A percentile compares a stretch with the other conserved stretches of the same genome.
phyloP scores from a whole-genome alignment of 2,888 invertebrate species.

The Dicyrtoma fusca region DNA sequence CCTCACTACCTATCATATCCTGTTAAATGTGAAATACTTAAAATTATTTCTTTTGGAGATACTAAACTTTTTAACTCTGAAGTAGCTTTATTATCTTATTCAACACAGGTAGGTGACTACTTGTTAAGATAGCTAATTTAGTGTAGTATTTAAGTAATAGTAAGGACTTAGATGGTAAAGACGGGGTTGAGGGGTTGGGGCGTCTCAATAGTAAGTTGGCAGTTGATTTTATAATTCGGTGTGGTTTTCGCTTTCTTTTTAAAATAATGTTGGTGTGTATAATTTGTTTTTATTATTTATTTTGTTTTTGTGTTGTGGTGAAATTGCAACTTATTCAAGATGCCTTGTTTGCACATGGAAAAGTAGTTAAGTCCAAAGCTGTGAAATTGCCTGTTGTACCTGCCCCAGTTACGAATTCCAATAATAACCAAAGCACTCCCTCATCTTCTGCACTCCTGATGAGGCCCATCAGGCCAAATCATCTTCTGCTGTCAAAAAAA shows the following conservation, averaged over 20 bases:
- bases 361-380: slow-evolving; percentile 5
- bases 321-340: slow-evolving; percentile 1
- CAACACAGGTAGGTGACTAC: background rate
- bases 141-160: no score
- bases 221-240: background rate
- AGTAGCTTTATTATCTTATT: background rate
- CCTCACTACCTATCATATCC: background rate
- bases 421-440: background rate
- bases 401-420: background rate
- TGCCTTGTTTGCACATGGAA: background rate
- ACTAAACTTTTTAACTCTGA: background rate
- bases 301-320: slow-evolving; percentile 6
- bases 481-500: slow-evolving; percentile 25
- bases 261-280: background rate
- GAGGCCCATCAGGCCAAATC: slow-evolving; percentile 12
- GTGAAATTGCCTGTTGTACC: background rate
- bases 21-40: no score
- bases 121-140: no score
- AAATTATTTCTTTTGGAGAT: background rate
- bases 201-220: no score
- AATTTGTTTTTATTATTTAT: slow-evolving; percentile 1
- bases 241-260: no score
- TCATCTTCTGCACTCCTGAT: background rate
- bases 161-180: no score
- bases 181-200: no score